A percentile compares a stretch with the other conserved stretches of the same genome.
phyloP scores from a whole-genome alignment of 2,113 vertebrate genomes.

The Notothenia rossii region DNA sequence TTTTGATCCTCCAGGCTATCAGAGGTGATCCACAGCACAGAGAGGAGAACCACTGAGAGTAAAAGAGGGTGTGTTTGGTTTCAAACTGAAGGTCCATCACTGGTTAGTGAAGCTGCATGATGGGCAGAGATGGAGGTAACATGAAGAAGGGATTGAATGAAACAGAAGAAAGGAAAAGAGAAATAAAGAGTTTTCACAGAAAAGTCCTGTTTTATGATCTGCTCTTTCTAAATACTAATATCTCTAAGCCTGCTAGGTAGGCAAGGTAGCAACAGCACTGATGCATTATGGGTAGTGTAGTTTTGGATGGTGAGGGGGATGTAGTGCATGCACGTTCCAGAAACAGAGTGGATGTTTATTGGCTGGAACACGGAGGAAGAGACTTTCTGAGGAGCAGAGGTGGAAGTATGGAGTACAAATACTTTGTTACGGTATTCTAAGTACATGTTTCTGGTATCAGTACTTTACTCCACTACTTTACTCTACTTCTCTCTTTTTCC shows the following conservation, averaged over 20 bases:
- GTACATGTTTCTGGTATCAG: no score
- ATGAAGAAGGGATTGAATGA: constrained; percentile 36
- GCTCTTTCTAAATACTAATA: no score
- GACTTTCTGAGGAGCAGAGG: background rate
- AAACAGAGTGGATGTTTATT: constrained; percentile 81
- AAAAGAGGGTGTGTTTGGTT: constrained; percentile 14
- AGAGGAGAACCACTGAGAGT: constrained; percentile 58
- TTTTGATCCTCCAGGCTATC: background rate
- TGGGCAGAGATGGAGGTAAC: constrained; percentile 48
- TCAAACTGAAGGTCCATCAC: constrained; percentile 2
- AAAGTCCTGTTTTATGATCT: background rate
- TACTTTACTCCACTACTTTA: no score
- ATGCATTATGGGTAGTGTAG: constrained; percentile 73
- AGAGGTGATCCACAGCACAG: background rate
- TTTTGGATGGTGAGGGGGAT: constrained; percentile 61
- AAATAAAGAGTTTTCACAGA: background rate
- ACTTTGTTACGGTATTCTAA: no score
- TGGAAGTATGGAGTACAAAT: no score
- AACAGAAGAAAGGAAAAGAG: background rate
- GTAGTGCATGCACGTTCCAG: constrained; percentile 83
- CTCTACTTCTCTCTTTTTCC: no score
- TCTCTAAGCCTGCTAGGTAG: background rate
- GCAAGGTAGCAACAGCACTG: constrained; percentile 59
- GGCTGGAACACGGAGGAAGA: constrained; percentile 73
- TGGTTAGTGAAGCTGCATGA: constrained; percentile 53